A percentile compares a stretch with the other conserved stretches of the same genome.
phyloP scores from a whole-genome alignment of 1,140 invertebrate genomes.

The Lasaia peninsularis region DNA sequence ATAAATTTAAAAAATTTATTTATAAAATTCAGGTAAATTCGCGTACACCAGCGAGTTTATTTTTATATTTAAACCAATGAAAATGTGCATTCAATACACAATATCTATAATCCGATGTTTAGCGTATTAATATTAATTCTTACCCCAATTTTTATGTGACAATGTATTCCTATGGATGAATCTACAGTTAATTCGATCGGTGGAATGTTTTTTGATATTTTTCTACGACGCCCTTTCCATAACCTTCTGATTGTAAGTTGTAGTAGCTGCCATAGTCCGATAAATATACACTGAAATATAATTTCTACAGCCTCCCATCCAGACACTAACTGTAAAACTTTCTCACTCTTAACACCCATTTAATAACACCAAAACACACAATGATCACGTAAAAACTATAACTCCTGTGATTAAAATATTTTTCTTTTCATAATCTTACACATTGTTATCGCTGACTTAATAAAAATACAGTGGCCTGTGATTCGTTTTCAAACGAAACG shows the following conservation, averaged over 20 bases:
- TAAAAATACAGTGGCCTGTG: not conserved
- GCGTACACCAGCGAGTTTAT: too few relatives aligned
- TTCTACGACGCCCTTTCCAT: slow-evolving; percentile 61
- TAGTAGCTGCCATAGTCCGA: slow-evolving; percentile 60
- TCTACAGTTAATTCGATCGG: slow-evolving; percentile 58
- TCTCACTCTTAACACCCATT: slow-evolving; percentile 48
- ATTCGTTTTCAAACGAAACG: slow-evolving; percentile 23
- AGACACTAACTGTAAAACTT: slow-evolving; percentile 50
- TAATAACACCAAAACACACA: slow-evolving; percentile 13
- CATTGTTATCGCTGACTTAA: not conserved
- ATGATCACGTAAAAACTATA: not conserved
- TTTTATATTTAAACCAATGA: too few relatives aligned
- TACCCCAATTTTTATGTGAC: slow-evolving; percentile 68
- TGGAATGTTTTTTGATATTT: slow-evolving; percentile 37
- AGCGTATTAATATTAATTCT: too few relatives aligned
- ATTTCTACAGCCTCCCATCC: slow-evolving; percentile 58
- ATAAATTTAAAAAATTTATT: too few relatives aligned
- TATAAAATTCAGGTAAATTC: too few relatives aligned
- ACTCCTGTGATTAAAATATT: not conserved
- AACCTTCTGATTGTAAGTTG: slow-evolving; percentile 50
- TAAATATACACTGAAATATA: slow-evolving; percentile 45
- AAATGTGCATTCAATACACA: too few relatives aligned
- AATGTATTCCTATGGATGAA: slow-evolving; percentile 61
- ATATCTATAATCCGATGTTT: too few relatives aligned
- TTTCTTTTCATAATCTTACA: not conserved